A percentile compares a stretch with the other conserved stretches of the same genome.
These are phyloP conservation scores for Dromiciops gliroides DNA, from an alignment of 2,113 vertebrate genomes.

Conservation along the genomic window DNA sequence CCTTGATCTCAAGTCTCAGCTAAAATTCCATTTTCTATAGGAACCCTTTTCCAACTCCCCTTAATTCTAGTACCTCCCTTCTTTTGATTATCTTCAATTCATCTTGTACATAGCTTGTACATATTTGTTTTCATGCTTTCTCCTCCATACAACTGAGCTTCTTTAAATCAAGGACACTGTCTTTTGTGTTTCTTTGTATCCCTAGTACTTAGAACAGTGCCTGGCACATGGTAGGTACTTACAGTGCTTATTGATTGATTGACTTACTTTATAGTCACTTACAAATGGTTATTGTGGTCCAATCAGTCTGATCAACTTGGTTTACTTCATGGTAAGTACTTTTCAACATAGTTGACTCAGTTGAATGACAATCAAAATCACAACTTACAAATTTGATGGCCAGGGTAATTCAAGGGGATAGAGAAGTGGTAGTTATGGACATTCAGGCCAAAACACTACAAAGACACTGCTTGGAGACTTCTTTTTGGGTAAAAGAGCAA, in stretches of 20 bases:
- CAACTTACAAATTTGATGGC: not conserved
- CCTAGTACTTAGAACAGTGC: not conserved
- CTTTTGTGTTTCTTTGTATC: not conserved
- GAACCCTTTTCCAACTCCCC: not conserved
- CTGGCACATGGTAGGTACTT: not conserved
- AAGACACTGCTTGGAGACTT: not conserved
- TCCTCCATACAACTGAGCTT: not conserved
- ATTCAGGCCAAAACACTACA: not conserved
- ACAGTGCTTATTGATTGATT: not conserved
- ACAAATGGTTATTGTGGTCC: not conserved
- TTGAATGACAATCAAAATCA: not conserved
- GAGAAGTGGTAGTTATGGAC: not conserved
- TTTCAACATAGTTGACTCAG: not conserved
- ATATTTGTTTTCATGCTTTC: not conserved
- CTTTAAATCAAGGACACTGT: not conserved
- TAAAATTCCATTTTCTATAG: not conserved
- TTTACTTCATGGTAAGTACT: not conserved
- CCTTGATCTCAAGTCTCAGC: not conserved
- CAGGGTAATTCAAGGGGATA: not conserved
- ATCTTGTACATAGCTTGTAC: not conserved
- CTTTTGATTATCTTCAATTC: not conserved
- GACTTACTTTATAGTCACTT: not conserved
- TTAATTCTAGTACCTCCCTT: not conserved
- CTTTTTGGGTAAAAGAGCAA: not conserved
- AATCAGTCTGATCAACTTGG: not conserved